Evolutionary conservation across 1,140 invertebrate genomes (phyloP).

Genomic region (Aplysia californica): DNA sequence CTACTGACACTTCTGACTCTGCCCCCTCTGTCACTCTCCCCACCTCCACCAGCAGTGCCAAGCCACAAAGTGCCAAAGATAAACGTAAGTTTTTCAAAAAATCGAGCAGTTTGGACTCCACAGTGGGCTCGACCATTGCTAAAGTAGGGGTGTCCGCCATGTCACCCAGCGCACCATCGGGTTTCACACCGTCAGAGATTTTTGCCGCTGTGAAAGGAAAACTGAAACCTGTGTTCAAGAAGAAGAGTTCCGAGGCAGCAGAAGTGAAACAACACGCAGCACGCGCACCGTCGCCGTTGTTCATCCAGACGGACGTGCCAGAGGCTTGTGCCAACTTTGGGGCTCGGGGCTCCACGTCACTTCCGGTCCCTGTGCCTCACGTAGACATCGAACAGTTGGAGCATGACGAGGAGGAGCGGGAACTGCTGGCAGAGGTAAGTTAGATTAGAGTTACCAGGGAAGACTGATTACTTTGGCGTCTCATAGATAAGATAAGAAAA

Average conservation of each 20-base stretch:
- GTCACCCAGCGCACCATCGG: conserved; percentile 34
- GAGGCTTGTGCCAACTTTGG: conserved; percentile 22
- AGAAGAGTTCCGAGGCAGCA: not conserved
- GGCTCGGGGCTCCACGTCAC: not conserved
- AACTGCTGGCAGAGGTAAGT: conserved; percentile 1
- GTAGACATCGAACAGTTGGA: not conserved
- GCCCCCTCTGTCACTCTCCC: not conserved
- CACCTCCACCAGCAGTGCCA: not conserved
- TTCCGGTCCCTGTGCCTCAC: conserved; percentile 10
- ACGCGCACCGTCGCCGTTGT: conserved; percentile 17
- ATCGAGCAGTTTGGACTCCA: conserved; percentile 39
- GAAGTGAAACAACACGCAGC: conserved; percentile 3
- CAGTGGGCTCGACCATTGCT: conserved; percentile 33
- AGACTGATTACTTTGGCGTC: too few species aligned
- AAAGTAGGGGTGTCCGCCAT: conserved; percentile 32
- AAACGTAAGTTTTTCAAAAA: conserved; percentile 41
- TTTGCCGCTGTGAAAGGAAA: conserved; percentile 39
- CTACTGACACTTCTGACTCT: not conserved
- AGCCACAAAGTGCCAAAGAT: conserved; percentile 30
- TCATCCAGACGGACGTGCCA: conserved; percentile 27
- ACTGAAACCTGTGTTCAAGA: conserved; percentile 31
- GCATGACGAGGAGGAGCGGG: not conserved
- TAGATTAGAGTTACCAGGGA: too few species aligned
- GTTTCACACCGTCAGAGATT: conserved; percentile 38
- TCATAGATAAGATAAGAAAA: too few species aligned